phyloP scores from a whole-genome alignment of 2,888 invertebrate species.

The Eupithecia centaureata region DNA sequence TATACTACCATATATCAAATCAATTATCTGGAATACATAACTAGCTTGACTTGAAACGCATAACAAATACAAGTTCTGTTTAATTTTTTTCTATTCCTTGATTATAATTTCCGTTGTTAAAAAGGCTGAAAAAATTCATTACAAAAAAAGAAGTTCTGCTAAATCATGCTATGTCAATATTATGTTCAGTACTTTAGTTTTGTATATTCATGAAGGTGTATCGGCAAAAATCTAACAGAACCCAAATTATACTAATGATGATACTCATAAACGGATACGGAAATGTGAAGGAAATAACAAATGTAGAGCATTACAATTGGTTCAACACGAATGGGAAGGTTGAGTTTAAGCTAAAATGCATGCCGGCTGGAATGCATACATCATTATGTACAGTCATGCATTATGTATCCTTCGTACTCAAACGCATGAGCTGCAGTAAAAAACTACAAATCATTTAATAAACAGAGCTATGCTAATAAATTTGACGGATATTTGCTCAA shows the following conservation, averaged over 20 bases:
- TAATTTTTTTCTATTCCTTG: too few relatives aligned
- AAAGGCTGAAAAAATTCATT: too few relatives aligned
- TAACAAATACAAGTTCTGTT: background rate
- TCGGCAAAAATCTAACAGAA: background rate
- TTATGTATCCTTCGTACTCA: background rate
- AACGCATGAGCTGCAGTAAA: background rate
- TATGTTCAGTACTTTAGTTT: background rate
- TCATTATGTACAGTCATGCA: background rate
- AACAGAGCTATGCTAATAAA: constrained; percentile 2
- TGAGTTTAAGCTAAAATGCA: background rate
- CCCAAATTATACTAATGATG: background rate
- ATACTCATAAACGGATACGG: background rate
- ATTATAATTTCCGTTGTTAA: too few relatives aligned
- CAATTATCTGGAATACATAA: background rate
- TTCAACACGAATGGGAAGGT: constrained; percentile 3
- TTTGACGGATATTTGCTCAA: background rate
- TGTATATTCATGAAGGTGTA: too few relatives aligned
- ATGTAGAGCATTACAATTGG: constrained; percentile 8
- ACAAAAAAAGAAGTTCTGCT: too few relatives aligned
- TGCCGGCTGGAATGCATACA: background rate
- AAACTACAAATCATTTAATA: background rate
- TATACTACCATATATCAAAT: background rate
- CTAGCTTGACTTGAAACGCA: too few relatives aligned
- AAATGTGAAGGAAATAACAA: constrained; percentile 9
- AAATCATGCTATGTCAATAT: background rate